Base-by-base conservation (phyloP, 1,140 invertebrate genomes). In the Listronotus bonariensis region DNA sequence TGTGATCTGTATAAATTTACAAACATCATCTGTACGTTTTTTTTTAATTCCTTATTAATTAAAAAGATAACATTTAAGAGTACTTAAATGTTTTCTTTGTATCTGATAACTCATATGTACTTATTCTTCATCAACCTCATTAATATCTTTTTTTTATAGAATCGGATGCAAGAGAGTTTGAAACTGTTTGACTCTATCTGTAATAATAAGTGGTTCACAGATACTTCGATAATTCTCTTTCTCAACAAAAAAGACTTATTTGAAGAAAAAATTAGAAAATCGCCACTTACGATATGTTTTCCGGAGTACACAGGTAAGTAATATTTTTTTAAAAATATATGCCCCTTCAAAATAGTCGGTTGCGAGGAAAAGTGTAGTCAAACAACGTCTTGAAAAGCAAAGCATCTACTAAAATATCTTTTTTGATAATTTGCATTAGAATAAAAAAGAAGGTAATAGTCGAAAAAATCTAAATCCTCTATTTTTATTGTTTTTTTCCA, bases 141-240 rank as follows among this genome's bases (percentile, higher is more conserved):
- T 42, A 54, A 7, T 8, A 6, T 36, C 10, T 52, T 52, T 66
- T 61, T 66, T 67, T 82, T 75, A 70, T 80, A 84, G 85, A 92
- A 92, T 79, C 83, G 89, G 51, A 92, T 92, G 89, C 92, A 96
- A 75, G 95, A 97, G 79, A 95, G 92, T 46, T 88, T 97, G 82
- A 97, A 97, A 78, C 81, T 97, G 32, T 97, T 97, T 80, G 96
- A 98, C 82, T 93, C 91, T 3, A 98, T 98, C 76, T 98, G 96
- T 80, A 97, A 97, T 81, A 97, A 95, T 78, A 97, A 97, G 82
- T 98, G 95, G 95, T 97, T 97, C 78, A 92, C 94, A 53, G 94
- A 97, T 73, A 97, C 96, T 12, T 97, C 95, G n/a, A 97, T 97
- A 67, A 97, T 97, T 76, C 83, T 98, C 48, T 98, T 98, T 80